Base-by-base conservation (phyloP, 2,888 invertebrate species). In the Cataglyphis cursor region DNA sequence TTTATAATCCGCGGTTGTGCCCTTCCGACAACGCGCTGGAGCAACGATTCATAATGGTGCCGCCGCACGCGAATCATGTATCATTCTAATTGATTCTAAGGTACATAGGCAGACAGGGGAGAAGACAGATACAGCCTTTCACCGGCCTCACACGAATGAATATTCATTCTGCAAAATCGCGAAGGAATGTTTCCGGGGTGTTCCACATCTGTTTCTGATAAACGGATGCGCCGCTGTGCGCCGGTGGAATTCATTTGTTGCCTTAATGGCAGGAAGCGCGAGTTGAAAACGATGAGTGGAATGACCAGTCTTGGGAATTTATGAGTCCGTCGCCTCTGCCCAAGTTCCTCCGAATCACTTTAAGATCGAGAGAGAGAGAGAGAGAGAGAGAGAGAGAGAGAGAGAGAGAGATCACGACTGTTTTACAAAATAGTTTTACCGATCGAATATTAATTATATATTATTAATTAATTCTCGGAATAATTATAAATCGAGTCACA, bases 41-140 rank as follows among this genome's bases (percentile, higher is more conserved):
- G 85, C 84, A 82, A 61, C 81, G 84, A 89, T 87, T 90, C 85
- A 91, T 91, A 92, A 92, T 91, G 92, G 89, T 83, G 80, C 89
- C 90, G 90, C 87, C 86, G 90, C 93, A 93, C 92, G 93, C 92
- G 91, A 92, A 89, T 92, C 92, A 87, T 92, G 90, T 90, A 93
- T 93, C 93, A 92, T 92, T 91, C 90, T 91, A 93, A 93, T 92
- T 91, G 93, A 93, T 93, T 93, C 92, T 92, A 91, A 93, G n/a
- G 91, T 91, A 91, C 90, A 90, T 87, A 86, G 88, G 82, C 78
- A 75, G 88, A 84, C 85, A 82, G 80, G 65, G 64, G 62, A 64
- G 76, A 84, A 84, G 62, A 83, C 81, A 85, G 89, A 82, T 86
- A 87, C 81, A 87, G 87, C 84, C 83, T 85, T 86, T 88, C 86